Evolutionary conservation across 2,888 invertebrate species (phyloP).

Genomic region (Piscicola geometra): DNA sequence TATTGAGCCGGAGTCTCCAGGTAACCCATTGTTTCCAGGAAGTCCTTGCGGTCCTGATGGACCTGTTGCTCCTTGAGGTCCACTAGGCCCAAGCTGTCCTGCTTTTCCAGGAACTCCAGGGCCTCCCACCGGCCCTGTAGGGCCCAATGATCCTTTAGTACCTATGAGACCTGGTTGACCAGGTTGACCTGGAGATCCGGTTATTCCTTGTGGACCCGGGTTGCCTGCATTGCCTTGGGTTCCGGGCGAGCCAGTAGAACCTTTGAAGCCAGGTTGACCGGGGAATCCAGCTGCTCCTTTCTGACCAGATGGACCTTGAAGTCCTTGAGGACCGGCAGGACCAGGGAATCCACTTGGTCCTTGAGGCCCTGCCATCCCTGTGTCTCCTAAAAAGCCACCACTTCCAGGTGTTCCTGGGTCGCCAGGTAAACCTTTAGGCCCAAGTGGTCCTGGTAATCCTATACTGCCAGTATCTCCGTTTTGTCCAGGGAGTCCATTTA

Average conservation of each 20-base stretch:
- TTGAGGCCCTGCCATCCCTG: not conserved
- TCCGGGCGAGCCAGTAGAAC: constrained; percentile 57
- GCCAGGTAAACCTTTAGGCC: constrained; percentile 29
- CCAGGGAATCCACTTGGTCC: constrained; percentile 17
- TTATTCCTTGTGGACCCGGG: constrained; percentile 41
- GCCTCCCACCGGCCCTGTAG: constrained; percentile 34
- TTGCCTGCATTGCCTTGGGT: constrained; percentile 48
- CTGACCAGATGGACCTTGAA: constrained; percentile 1
- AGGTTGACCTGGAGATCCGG: constrained; percentile 52
- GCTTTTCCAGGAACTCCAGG: constrained; percentile 27
- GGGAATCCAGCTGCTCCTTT: not conserved
- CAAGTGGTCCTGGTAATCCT: constrained; percentile 27
- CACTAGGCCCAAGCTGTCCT: constrained; percentile 35
- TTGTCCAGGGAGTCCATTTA: not conserved
- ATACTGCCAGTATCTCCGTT: constrained; percentile 19
- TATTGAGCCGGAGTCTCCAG: constrained; percentile 35
- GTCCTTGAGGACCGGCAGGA: not conserved
- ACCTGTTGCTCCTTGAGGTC: constrained; percentile 36
- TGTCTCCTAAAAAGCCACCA: not conserved
- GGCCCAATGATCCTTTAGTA: constrained; percentile 36
- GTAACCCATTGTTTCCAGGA: constrained; percentile 9
- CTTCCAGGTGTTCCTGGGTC: constrained; percentile 16
- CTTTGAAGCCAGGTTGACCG: constrained; percentile 22
- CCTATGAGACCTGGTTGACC: constrained; percentile 59
- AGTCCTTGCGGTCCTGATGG: constrained; percentile 4